phyloP scores from a whole-genome alignment of 2,888 invertebrate genomes.

The Dusona sp. region DNA sequence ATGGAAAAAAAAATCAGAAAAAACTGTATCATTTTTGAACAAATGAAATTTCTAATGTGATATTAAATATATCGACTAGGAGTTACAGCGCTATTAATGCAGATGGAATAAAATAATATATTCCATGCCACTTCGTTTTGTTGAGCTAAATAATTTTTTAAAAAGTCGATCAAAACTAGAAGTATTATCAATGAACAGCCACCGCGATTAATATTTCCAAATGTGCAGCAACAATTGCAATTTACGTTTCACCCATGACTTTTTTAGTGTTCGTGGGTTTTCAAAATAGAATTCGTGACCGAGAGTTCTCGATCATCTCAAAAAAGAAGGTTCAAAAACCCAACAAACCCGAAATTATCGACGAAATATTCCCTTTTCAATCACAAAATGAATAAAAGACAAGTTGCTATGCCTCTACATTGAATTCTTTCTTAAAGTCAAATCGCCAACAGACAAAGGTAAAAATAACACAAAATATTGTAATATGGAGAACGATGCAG shows the following conservation, averaged over 20 bases:
- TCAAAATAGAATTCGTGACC: too few species aligned
- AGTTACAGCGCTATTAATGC: too few species aligned
- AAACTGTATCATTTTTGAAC: neutral
- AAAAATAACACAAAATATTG: constrained; percentile 2
- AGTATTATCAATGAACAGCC: too few species aligned
- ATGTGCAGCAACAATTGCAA: too few species aligned
- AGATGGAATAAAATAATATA: too few species aligned
- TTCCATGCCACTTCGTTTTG: too few species aligned
- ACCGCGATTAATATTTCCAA: too few species aligned
- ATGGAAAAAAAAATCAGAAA: neutral
- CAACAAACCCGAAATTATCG: neutral
- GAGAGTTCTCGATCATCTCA: neutral
- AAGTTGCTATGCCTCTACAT: neutral
- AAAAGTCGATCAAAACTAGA: too few species aligned
- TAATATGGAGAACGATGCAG: constrained; percentile 71
- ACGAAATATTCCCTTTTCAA: neutral
- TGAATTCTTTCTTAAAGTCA: neutral
- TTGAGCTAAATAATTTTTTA: too few species aligned
- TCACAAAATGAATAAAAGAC: neutral
- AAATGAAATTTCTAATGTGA: neutral
- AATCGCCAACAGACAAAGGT: neutral
- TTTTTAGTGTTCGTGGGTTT: too few species aligned
- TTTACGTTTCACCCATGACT: too few species aligned
- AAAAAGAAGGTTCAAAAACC: neutral
- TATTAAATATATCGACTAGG: too few species aligned